Base-by-base conservation (phyloP, 2,113 vertebrate species). In the Ginglymostoma cirratum region DNA sequence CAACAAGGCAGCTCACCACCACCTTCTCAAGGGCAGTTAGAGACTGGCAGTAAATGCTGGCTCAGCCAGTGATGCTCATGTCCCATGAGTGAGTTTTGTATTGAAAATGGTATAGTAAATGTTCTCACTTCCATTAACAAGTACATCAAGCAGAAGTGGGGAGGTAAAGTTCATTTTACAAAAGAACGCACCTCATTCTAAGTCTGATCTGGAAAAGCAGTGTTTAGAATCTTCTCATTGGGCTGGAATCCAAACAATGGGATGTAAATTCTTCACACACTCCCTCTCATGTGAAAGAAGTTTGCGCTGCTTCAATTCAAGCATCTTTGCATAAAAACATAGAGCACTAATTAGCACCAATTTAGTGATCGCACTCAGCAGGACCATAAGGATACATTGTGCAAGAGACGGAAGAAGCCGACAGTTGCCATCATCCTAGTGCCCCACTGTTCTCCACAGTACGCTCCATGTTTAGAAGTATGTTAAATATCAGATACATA, bases 261-360 rank as follows among this genome's bases (percentile, higher is more conserved):
- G 38, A 38, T 90, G 87, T 61, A 15, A 34, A 61, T 34, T 30
- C 27, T 90, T 61, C 65, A 12, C 65, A 24, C 15, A 8, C 65
- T 12, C 21, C 30, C 92, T 70, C 38, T 42, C 38, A 45, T 23
- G n/a, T 0, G 38, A 70, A 10, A 14, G 12, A 21, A 45, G 38
- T 94, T 30, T 24, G 66, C 21, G 2, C 21, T 3, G 92, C 65
- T 38, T 45, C 92, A 94, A 94, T 45, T 42, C 92, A 67, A 42
- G 90, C 14, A n/a, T 7, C 90, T 61, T 45, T 67, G 34, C 61
- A 94, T 69, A 69, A 45, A 19, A 45, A 69, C 65, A 70, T 34
- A 45, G 65, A 94, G 92, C 38, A 94, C 92, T 94, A 94, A 94
- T 94, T 94, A 94, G 92, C 21, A 42, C 92, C 65, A 94, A 94